Percentiles rank a stretch among this genome's conserved stretches.
Evolutionary conservation across 2,797 vertebrate genomes (phyloP).

Genomic region (Anniella stebbinsi): DNA sequence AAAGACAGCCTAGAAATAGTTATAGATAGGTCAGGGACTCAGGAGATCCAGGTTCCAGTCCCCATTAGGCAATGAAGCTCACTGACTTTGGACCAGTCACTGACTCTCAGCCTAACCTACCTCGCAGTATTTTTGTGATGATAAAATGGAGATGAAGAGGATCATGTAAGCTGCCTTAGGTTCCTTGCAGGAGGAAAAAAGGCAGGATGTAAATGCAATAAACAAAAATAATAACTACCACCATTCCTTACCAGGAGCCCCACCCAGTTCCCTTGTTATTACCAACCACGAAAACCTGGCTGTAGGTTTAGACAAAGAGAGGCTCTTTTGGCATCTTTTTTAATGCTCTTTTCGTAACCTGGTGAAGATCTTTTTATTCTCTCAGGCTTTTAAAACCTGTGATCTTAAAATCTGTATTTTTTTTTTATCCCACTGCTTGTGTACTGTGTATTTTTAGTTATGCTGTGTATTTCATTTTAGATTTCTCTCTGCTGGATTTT

Average conservation of each 20-base stretch:
- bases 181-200: no score
- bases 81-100: no score
- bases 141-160: no score
- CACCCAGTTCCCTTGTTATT: neutral
- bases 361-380: neutral
- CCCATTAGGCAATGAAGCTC: no score
- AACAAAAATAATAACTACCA: neutral
- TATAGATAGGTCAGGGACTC: no score
- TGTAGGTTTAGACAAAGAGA: neutral
- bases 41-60: no score
- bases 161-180: no score
- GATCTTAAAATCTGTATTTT: neutral
- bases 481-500: neutral
- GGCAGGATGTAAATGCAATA: no score
- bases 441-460: neutral
- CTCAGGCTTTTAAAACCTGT: neutral
- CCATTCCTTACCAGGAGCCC: neutral
- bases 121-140: no score
- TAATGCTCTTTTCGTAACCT: neutral
- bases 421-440: no score
- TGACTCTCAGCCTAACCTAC: no score
- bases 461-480: neutral
- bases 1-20: no score
- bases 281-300: neutral
- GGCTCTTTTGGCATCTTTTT: neutral